Evolutionary conservation across 2,113 vertebrate genomes (phyloP), one percentile per base, ranked within the genome.

Genomic region (Morone chrysops): DNA sequence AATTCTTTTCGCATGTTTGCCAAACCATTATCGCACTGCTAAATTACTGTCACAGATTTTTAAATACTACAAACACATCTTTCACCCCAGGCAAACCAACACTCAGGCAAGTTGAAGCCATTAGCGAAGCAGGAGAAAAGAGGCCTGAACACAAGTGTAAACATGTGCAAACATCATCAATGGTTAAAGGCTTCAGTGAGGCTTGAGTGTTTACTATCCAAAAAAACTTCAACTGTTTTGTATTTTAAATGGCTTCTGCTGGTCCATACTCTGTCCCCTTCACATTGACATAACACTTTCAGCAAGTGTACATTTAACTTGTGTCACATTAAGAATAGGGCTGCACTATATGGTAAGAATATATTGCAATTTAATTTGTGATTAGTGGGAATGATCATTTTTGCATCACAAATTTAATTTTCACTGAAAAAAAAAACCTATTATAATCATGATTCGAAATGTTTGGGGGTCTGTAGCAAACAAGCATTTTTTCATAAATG

Each of bases 41-140:
- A 38, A 76, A 56, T 77, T 81, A 78, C 59, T 70, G 78, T 84
- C 61, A 62, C 69, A 69, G 62, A 57, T 68, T 75, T 71, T 53
- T n/a, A 83, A 74, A 61, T 43, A 48, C 71, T 36, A 45, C 68
- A 53, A 65, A 80, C 53, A 38, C 36, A 65, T 75, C 70, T 47
- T 57, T 82, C 59, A 80, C 61, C 70, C 20, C 25, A 8, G 59
- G 67, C 20, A 4, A 60, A 63, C 18, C 50, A 5, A 38, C 41
- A 41, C n/a, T 77, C 54, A 67, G 75, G 61, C 31, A 54, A 72
- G 74, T 69, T 73, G 83, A 62, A 77, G 51, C 74, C 22, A 79
- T 69, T 80, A 76, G 66, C 40, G 57, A 78, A 48, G 13, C 2
- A 22, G 38, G 25, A 50, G 51, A 67, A 66, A 77, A 25, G 53